Evolutionary conservation across 2,797 vertebrate species (phyloP).

Genomic region (Telmatherina bonti): DNA sequence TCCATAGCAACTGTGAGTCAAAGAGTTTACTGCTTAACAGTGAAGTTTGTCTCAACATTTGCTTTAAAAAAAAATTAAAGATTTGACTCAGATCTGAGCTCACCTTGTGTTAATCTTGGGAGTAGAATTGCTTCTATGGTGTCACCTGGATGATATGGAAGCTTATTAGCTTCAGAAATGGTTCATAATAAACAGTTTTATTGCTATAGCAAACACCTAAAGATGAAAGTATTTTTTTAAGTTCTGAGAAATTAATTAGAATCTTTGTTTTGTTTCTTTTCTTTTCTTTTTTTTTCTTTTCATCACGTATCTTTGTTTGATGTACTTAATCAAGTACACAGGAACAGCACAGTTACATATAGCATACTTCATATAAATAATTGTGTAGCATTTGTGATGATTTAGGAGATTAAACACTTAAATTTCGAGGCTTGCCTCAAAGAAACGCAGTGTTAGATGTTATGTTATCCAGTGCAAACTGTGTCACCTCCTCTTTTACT

Average conservation of each 20-base stretch:
- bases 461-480: background rate
- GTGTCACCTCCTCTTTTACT: no score
- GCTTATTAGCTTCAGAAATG: background rate
- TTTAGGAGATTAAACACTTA: background rate
- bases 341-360: background rate
- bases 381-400: background rate
- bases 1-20: no score
- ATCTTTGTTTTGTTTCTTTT: background rate
- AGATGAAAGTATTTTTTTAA: background rate
- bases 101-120: background rate
- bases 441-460: background rate
- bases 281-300: background rate
- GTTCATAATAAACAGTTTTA: background rate
- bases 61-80: background rate
- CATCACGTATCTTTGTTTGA: background rate
- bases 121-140: conserved; percentile 4
- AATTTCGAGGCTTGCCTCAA: background rate
- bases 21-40: no score
- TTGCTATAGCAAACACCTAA: background rate
- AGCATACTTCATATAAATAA: background rate
- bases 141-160: conserved; percentile 2
- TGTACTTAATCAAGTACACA: background rate
- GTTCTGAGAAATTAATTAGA: background rate
- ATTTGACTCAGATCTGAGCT: background rate
- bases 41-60: background rate